Evolutionary conservation across 2,797 vertebrate species (phyloP).

Genomic region (Sus cebifrons): DNA sequence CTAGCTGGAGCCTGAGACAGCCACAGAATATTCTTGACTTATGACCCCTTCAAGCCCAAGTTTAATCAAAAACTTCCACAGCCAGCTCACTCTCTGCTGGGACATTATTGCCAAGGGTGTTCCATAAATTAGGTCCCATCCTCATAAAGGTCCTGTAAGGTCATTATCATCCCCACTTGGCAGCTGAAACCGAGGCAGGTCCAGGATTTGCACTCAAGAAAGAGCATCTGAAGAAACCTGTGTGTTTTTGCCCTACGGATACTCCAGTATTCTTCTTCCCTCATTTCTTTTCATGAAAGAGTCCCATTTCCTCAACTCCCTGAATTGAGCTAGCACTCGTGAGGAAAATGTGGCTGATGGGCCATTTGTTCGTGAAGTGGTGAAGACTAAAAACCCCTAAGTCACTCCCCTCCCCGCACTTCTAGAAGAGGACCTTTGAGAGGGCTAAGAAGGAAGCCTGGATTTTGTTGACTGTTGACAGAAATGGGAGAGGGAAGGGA

Average conservation of each 20-base stretch:
- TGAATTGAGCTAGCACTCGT: background rate
- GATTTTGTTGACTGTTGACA: background rate
- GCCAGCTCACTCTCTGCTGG: background rate
- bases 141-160: background rate
- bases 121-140: background rate
- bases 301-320: background rate
- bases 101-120: background rate
- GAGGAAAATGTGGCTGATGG: background rate
- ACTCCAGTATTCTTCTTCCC: background rate
- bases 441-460: background rate
- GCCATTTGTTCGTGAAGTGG: background rate
- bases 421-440: background rate
- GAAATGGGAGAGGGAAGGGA: background rate
- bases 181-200: background rate
- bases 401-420: background rate
- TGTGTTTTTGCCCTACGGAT: background rate
- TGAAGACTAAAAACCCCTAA: background rate
- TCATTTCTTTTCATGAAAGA: constrained; percentile 38
- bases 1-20: constrained; percentile 3
- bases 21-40: background rate
- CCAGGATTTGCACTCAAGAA: background rate
- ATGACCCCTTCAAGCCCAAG: background rate
- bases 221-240: background rate
- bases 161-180: background rate
- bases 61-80: background rate